Evolutionary conservation across 2,113 vertebrate species (phyloP).

Genomic region (Mohoua ochrocephala): DNA sequence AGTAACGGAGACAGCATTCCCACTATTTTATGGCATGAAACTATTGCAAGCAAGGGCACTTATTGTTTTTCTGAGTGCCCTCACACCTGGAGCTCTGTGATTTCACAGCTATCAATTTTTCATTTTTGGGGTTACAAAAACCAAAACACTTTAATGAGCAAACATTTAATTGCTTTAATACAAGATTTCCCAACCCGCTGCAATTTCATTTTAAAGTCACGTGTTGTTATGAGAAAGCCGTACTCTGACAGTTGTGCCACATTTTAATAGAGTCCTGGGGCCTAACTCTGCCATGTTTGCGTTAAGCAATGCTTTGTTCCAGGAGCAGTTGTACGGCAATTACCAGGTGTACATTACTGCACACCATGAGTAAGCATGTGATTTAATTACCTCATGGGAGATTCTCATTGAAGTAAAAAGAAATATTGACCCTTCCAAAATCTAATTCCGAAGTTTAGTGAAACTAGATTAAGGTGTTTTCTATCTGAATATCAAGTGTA

Average conservation of each 20-base stretch:
- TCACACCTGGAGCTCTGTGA: not conserved
- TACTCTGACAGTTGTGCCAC: not conserved
- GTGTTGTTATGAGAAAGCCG: not conserved
- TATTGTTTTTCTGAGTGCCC: not conserved
- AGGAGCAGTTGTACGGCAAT: not conserved
- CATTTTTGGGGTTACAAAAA: not conserved
- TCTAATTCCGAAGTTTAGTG: not conserved
- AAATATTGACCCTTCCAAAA: not conserved
- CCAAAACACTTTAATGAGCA: not conserved
- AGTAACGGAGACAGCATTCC: not conserved
- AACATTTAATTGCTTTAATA: not conserved
- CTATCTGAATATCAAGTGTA: not conserved
- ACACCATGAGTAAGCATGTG: not conserved
- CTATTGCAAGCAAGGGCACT: not conserved
- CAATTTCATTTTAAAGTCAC: not conserved
- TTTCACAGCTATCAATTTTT: not conserved
- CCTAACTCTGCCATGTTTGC: not conserved
- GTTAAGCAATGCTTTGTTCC: constrained; percentile 9
- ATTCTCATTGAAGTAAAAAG: not conserved
- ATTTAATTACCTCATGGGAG: constrained; percentile 12
- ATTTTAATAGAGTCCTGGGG: constrained; percentile 22
- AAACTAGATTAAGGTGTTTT: not conserved
- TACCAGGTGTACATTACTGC: not conserved
- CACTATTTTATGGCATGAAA: not conserved
- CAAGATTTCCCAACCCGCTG: constrained; percentile 22